Base-by-base conservation (phyloP, 53 echinoderm and acorn worm species). In the Henricia sp. region DNA sequence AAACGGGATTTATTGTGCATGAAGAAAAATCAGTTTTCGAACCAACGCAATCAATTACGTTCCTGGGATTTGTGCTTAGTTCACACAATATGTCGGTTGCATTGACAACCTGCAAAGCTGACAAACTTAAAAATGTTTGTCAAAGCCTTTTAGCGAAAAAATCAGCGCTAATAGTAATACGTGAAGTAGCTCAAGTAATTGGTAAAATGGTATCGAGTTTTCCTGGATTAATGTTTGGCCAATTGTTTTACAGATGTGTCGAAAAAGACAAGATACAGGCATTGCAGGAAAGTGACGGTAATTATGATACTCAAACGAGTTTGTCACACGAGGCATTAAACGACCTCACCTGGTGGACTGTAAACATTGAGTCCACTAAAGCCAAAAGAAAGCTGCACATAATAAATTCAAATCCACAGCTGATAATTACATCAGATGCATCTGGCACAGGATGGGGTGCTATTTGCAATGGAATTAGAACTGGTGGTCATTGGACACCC, bases 1-100 rank as follows among this genome's bases (percentile, higher is more conserved):
- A 37, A 2, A 37, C 59, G 32, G 82, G 88, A 1, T 82, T 87
- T 37, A 63, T 87, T 14, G 24, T 82, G 34, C 82, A 83, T 40
- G 33, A 58, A 5, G 71, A 67, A 24, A 87, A 87, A 26, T 88
- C 88, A 13, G 59, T 83, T 0, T 68, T 88, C 3, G 25, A 2
- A 29, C 88, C 88, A 3, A 34, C 44, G 0, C 88, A 88, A 37
- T 33, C 38, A 4, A 69, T 54, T 0, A 20, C 6, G 67, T 82
- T 50, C 46, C 20, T 82, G 26, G 88, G 88, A 5, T 88, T 82
- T 38, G 34, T 38, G 19, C 32, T 83, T n/a, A 51, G 83, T 40
- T 58, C 69, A 38, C 36, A 50, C 9, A 46, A 23, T 82, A 6
- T 23, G 48, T 10, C 48, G 14, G 48, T 46, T 10, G 14, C 48